Conservation (phyloP, 2,888 invertebrate genomes). For the Theristus sp. region DNA sequence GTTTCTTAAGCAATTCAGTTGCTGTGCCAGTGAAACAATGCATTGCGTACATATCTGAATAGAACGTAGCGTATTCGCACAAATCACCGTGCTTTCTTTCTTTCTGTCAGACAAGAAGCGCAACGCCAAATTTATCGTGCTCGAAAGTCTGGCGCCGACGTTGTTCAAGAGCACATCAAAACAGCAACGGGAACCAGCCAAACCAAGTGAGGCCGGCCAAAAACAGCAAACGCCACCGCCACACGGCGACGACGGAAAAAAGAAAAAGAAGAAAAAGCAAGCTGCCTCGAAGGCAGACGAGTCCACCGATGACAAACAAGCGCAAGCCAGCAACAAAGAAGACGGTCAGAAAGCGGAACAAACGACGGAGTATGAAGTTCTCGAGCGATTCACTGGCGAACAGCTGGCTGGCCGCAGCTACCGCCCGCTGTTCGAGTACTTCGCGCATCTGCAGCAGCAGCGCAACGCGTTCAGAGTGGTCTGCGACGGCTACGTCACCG, state of each 20-base stretch:
- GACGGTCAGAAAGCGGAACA: background rate
- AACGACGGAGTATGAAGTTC: background rate
- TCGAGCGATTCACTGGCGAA: background rate
- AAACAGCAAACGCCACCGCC: background rate
- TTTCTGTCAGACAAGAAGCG: background rate
- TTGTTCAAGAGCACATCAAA: slow-evolving; percentile 39
- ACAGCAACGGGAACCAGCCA: background rate
- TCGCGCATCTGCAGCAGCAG: slow-evolving; percentile 18
- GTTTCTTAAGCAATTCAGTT: too few relatives aligned
- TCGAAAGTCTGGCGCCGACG: slow-evolving; percentile 58
- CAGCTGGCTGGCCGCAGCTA: background rate
- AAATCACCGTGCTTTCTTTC: too few relatives aligned
- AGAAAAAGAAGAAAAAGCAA: background rate
- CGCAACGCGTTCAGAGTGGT: slow-evolving; percentile 49
- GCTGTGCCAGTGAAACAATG: too few relatives aligned
- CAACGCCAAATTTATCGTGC: slow-evolving; percentile 47
- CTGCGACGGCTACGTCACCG: slow-evolving; percentile 74
- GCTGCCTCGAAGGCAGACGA: too few relatives aligned
- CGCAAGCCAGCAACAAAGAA: too few relatives aligned
- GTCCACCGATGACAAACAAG: background rate
- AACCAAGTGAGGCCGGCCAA: background rate
- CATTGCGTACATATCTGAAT: too few relatives aligned
- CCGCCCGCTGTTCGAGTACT: background rate
- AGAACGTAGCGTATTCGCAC: too few relatives aligned
- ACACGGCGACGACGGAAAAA: background rate